Evolutionary conservation across 2,797 vertebrate species (phyloP).

Genomic region (Chelon labrosus): DNA sequence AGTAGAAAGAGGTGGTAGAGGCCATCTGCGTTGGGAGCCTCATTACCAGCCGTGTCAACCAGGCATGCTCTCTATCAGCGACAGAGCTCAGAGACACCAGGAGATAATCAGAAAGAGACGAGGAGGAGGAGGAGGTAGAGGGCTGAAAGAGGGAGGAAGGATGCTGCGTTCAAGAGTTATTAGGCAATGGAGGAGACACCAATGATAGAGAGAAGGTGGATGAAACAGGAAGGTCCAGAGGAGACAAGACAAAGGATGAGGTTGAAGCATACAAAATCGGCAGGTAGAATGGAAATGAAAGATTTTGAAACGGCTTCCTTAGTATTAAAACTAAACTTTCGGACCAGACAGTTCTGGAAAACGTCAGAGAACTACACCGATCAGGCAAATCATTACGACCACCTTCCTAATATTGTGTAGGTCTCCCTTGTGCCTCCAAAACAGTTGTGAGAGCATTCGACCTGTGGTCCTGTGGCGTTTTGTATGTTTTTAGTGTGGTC

Average conservation of each 20-base stretch:
- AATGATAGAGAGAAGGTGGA: conserved; percentile 24
- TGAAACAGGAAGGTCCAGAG: conserved; percentile 40
- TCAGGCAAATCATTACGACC: too few relatives aligned
- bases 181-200: conserved; percentile 38
- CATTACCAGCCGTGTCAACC: conserved; percentile 80
- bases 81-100: conserved; percentile 68
- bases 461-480: too few relatives aligned
- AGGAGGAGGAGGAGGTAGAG: conserved; percentile 40
- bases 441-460: too few relatives aligned
- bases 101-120: conserved; percentile 71
- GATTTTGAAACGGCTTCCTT: background rate
- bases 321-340: too few relatives aligned
- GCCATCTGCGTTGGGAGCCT: conserved; percentile 79
- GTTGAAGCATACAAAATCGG: conserved; percentile 30
- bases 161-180: conserved; percentile 50
- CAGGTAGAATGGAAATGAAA: conserved; percentile 11
- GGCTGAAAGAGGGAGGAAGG: conserved; percentile 48
- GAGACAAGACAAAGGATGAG: conserved; percentile 28
- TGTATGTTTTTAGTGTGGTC: too few relatives aligned
- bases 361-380: too few relatives aligned
- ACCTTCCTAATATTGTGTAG: too few relatives aligned
- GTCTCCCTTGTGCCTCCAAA: too few relatives aligned
- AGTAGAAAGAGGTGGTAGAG: conserved; percentile 60
- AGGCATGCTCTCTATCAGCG: conserved; percentile 74
- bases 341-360: too few relatives aligned